Evolutionary conservation across 2,888 invertebrate species (phyloP), one percentile per base, ranked within the genome.

Genomic region (Heliconius hortense): DNA sequence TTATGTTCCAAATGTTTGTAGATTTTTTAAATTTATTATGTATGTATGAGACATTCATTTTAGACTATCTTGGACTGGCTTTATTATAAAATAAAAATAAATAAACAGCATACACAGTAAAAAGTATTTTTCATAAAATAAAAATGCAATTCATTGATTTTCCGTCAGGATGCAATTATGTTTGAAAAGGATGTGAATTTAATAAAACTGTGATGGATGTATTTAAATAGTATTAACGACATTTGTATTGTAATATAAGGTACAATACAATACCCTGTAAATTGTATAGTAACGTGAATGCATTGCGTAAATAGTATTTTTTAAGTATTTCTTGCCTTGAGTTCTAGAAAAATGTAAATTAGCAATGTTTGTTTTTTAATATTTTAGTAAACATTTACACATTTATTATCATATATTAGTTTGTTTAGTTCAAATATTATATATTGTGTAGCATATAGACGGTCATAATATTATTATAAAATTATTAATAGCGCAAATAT

Each of bases 201-300:
- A 74, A 59, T 31, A 60, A 71, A 75, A 64, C 75, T 75, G 75
- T 75, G 75, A 75, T 75, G 70, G 64, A 66, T 75, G 75, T 71
- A 56, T 56, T 60, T 60, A 70, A 74, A 70, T 74, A 74, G 31
- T 70, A 26, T 56, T 68, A 69, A 69, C 18, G 39, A 24, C 53
- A n/a, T 39, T 39, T 66, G 66, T 66, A 66, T 48, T 56, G 26
- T 68, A 48, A 10, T 62, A n/a, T 48, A 60, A 59, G 39, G 31
- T 53, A 48, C 68, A 53, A 28, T 68, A 53, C 11, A 13, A 26
- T 59, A 59, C 59, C 21, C 21, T 59, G 59, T 13, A 60, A n/a
- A 26, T 66, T 66, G 66, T 39, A 13, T 48, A 48, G 43, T 53
- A 48, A 21, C 69, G 24, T 62, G 35, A 26, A 26, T 53, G 53